These are phyloP conservation scores for Eupithecia subfuscata DNA, from an alignment of 2,888 invertebrate species.

Conservation along the genomic window DNA sequence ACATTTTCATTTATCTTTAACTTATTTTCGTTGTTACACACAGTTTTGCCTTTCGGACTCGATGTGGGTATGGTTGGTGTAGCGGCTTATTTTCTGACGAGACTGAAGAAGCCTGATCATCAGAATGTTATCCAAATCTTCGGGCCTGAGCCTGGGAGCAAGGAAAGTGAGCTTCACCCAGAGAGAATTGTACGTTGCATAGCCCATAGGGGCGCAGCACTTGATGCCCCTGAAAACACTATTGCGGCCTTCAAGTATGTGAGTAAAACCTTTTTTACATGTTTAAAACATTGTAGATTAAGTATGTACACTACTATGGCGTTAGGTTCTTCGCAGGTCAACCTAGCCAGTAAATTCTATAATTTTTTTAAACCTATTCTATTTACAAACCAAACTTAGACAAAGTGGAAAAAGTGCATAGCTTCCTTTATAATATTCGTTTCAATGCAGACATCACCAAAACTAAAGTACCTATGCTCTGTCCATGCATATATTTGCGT, in stretches of 20 bases:
- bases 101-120: slow-evolving; percentile 70
- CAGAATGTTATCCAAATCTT: slow-evolving; percentile 76
- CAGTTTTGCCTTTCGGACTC: slow-evolving; percentile 73
- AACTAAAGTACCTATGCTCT: too few species aligned
- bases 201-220: slow-evolving; percentile 89
- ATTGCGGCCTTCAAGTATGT: slow-evolving; percentile 88
- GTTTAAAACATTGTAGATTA: neutral
- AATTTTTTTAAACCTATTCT: neutral
- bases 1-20: slow-evolving; percentile 57
- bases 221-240: slow-evolving; percentile 93
- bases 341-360: neutral
- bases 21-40: slow-evolving; percentile 62
- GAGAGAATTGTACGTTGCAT: slow-evolving; percentile 84
- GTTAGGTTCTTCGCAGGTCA: neutral
- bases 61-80: slow-evolving; percentile 70
- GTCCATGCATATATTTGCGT: too few species aligned
- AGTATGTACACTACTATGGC: neutral
- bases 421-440: neutral
- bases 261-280: slow-evolving; percentile 55
- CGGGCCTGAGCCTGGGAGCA: slow-evolving; percentile 79
- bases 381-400: neutral
- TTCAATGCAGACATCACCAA: neutral
- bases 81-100: slow-evolving; percentile 69
- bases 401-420: neutral
- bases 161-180: slow-evolving; percentile 71